Percentiles rank a stretch among this genome's conserved stretches.
These are phyloP conservation scores for Homarus gammarus DNA, from an alignment of 2,888 invertebrate genomes.

Conservation along the genomic window DNA sequence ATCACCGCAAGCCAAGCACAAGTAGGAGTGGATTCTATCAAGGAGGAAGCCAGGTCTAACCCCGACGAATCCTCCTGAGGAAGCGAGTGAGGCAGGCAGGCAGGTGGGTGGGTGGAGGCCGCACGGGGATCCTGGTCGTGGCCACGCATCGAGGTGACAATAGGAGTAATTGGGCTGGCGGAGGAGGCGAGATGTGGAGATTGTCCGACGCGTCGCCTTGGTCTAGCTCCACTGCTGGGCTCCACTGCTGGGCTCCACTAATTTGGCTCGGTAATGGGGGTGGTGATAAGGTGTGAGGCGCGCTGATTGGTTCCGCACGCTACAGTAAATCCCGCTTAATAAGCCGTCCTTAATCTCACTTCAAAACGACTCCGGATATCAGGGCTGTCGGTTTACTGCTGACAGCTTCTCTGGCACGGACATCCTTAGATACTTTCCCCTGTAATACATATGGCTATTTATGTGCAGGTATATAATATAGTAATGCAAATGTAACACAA, in stretches of 20 bases:
- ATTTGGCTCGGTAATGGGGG: conserved; percentile 36
- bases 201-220: not conserved
- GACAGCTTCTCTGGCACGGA: too few species aligned
- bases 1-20: too few species aligned
- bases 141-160: not conserved
- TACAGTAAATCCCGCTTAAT: conserved; percentile 19
- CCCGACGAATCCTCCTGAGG: too few species aligned
- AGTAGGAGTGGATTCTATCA: too few species aligned
- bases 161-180: not conserved
- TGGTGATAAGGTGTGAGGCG: conserved; percentile 35
- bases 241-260: conserved; percentile 5
- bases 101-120: not conserved
- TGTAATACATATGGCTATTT: too few species aligned
- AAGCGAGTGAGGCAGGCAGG: too few species aligned
- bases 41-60: too few species aligned
- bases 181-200: not conserved
- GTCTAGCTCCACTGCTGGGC: not conserved
- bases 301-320: conserved; percentile 29
- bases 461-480: too few species aligned
- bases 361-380: conserved; percentile 20
- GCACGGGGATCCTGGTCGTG: not conserved
- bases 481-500: too few species aligned
- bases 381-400: not conserved
- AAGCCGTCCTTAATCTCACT: conserved; percentile 5
- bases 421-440: too few species aligned